Evolutionary conservation across 1,140 invertebrate species (phyloP), one percentile per base, ranked within the genome.

Genomic region (Drosophila kikkawai): DNA sequence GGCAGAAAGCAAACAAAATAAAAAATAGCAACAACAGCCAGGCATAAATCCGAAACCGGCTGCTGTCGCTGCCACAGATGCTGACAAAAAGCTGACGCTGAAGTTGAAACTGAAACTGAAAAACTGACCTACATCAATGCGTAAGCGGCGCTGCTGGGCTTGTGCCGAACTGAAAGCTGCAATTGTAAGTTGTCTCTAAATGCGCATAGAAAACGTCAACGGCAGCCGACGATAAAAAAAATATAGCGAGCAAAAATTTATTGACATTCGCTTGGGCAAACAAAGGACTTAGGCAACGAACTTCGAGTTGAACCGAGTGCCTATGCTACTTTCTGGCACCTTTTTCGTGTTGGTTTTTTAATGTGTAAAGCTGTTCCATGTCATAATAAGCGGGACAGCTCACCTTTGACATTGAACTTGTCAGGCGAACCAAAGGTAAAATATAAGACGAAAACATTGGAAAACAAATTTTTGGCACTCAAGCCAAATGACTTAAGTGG

Each of bases 381-480:
- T 41, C 17, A 63, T 65, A 53, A 11, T 29, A 37, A 17, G 68
- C 26, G 44, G 67, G 67, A 50, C 44, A 41, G 57, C 56, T 88
- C 74, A 88, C 80, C 84, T 90, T 88, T 88, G 84, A 90, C 84
- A 90, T 88, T 88, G 84, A 88, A 88, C 84, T 88, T 88, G 84
- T 83, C 84, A 74, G 68, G 37, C 32, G 34, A 65, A 73, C n/a
- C 36, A 57, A 51, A 60, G 26, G 34, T 51, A 68, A 73, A 50
- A 48, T 41, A 41, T 71, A 47, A 67, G 19, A 11, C 53, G 50
- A 48, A 50, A 55, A 57, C 60, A 58, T 55, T 63, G 41, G 58
- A 78, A 66, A 58, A 58, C 69, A 45, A 60, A 32, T 37, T 36
- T 65, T 29, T 65, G 11, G 36, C 29, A 55, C 71, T 34, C 60